Percentiles rank a stretch among this genome's conserved stretches.
Evolutionary conservation across 2,888 invertebrate genomes (phyloP).

Genomic region (Luperina testacea): DNA sequence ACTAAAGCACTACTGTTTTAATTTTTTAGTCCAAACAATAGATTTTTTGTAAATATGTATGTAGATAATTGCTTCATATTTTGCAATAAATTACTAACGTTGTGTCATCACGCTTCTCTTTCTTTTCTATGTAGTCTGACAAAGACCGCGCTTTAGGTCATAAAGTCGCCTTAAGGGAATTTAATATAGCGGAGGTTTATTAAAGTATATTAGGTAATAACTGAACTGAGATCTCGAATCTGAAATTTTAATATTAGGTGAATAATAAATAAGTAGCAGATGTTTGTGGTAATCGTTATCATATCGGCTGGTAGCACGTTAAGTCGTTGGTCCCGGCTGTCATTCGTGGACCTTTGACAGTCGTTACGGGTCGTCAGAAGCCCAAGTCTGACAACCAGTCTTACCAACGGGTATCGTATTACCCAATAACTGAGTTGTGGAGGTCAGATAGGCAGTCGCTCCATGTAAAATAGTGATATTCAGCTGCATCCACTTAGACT

Average conservation of each 20-base stretch:
- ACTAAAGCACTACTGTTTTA: no score
- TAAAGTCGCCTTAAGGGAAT: constrained; percentile 2
- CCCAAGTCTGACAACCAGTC: not conserved
- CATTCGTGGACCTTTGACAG: no score
- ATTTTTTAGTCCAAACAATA: no score
- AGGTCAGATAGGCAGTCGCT: not conserved
- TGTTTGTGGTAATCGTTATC: constrained; percentile 10
- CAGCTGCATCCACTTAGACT: not conserved
- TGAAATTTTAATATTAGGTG: constrained; percentile 32
- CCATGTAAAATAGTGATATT: not conserved
- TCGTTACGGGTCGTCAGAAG: not conserved
- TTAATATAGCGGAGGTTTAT: constrained; percentile 44
- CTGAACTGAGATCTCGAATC: constrained; percentile 7
- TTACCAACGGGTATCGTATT: no score
- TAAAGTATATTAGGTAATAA: constrained; percentile 27
- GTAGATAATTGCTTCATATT: no score
- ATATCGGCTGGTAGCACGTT: no score
- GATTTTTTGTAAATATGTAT: no score
- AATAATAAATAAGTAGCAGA: constrained; percentile 12
- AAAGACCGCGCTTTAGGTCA: no score
- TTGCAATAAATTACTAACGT: no score
- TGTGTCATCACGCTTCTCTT: no score
- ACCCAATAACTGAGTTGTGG: not conserved
- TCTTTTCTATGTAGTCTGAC: no score
- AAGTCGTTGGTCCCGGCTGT: not conserved